These are phyloP conservation scores for Phataginus tricuspis DNA, from an alignment of 2,797 vertebrate genomes.

Conservation along the genomic window DNA sequence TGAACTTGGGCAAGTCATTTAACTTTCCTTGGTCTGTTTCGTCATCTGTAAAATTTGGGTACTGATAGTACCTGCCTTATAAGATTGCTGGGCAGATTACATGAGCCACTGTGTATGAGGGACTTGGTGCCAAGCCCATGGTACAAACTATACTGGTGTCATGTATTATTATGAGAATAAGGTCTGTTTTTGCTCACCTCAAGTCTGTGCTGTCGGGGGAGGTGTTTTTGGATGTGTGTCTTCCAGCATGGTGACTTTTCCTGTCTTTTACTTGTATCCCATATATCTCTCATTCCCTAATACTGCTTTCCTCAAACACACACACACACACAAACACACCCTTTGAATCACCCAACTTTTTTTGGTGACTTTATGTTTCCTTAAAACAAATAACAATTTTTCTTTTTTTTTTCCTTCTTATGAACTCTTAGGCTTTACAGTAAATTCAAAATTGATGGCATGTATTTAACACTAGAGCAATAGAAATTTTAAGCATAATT, in stretches of 20 bases:
- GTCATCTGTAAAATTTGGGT: neutral
- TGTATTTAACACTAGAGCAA: neutral
- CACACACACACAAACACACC: neutral
- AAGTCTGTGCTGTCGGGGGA: neutral
- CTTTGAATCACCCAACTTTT: neutral
- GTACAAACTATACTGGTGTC: neutral
- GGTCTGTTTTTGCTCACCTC: neutral
- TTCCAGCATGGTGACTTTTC: neutral
- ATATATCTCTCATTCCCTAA: neutral
- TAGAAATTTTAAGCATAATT: conserved; percentile 36
- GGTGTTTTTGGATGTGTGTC: neutral
- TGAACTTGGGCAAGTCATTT: neutral
- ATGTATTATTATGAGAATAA: neutral
- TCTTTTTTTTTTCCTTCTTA: neutral
- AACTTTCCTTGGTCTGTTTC: neutral
- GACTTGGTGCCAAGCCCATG: neutral
- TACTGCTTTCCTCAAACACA: neutral
- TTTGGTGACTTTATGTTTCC: neutral
- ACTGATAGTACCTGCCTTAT: neutral
- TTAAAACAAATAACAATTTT: conserved; percentile 17
- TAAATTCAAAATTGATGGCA: neutral
- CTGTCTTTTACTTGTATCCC: neutral
- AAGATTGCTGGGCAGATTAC: neutral
- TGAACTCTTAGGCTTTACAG: neutral
- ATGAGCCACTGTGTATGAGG: neutral